Percentiles rank a stretch among this genome's conserved stretches.
Conservation (phyloP, 30 jellyfish, hydroid and myxozoan species). For the Hydractinia symbiolongicarpus region DNA sequence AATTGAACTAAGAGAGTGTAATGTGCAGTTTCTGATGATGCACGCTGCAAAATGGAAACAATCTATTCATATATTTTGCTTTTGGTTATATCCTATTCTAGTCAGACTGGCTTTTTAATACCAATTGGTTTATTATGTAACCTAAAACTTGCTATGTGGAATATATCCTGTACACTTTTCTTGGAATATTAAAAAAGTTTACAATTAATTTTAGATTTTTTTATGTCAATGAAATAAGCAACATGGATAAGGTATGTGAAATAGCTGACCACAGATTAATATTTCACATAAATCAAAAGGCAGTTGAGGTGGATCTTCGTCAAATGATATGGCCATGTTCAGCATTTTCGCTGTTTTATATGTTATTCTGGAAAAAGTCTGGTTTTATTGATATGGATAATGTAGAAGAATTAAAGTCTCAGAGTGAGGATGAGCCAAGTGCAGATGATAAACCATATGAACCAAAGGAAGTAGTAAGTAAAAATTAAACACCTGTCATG, state of each 20-base stretch:
- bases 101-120: too few relatives aligned
- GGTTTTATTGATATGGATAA: neutral
- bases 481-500: neutral
- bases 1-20: too few relatives aligned
- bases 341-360: slow-evolving; percentile 3
- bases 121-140: too few relatives aligned
- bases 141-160: too few relatives aligned
- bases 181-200: too few relatives aligned
- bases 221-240: neutral
- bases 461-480: slow-evolving; percentile 2
- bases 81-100: too few relatives aligned
- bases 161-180: too few relatives aligned
- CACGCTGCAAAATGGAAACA: too few relatives aligned
- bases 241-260: slow-evolving; percentile 15
- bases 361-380: slow-evolving; percentile 1
- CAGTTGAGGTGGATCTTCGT: slow-evolving; percentile 11
- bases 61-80: too few relatives aligned
- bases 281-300: neutral
- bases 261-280: slow-evolving; percentile 16
- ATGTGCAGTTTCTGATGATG: too few relatives aligned
- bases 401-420: neutral
- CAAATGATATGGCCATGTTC: slow-evolving; percentile 24
- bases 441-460: slow-evolving; percentile 3
- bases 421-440: neutral
- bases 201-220: too few relatives aligned